phyloP scores from a whole-genome alignment of 2,113 vertebrate genomes.

The Syngnathus floridae region DNA sequence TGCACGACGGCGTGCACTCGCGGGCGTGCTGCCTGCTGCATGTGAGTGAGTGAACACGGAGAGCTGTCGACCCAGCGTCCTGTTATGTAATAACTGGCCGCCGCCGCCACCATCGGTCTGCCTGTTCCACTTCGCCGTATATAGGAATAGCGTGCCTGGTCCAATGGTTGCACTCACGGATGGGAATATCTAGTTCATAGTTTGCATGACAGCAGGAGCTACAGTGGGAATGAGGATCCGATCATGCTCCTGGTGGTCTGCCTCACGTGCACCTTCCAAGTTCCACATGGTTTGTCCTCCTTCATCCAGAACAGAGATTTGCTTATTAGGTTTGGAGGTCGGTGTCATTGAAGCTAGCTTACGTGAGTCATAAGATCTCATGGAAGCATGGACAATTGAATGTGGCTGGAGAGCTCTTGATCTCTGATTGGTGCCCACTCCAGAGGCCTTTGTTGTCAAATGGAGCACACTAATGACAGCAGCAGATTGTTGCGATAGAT shows the following conservation, averaged over 20 bases:
- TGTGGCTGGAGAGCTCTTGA: conserved; percentile 64
- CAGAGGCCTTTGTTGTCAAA: conserved; percentile 62
- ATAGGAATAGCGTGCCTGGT: neutral
- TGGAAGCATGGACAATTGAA: conserved; percentile 66
- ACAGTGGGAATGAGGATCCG: conserved; percentile 28
- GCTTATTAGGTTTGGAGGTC: conserved; percentile 64
- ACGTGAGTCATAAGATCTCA: conserved; percentile 65
- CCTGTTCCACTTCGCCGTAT: conserved; percentile 39
- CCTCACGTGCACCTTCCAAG: conserved; percentile 13
- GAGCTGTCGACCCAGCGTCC: conserved; percentile 43
- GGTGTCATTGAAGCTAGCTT: conserved; percentile 56
- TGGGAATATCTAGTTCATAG: conserved; percentile 5
- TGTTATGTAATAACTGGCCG: conserved; percentile 60
- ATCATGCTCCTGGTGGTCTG: conserved; percentile 25
- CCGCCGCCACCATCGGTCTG: conserved; percentile 33
- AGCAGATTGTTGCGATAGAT: conserved; percentile 39
- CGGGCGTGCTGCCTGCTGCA: conserved; percentile 27
- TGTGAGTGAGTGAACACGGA: conserved; percentile 18
- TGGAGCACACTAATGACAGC: conserved; percentile 50
- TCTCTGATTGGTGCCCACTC: conserved; percentile 62
- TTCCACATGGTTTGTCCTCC: conserved; percentile 5
- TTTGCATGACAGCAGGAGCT: conserved; percentile 35
- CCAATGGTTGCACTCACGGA: conserved; percentile 29
- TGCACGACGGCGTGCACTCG: neutral
- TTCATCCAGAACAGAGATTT: conserved; percentile 49